Percentiles rank a stretch among this genome's conserved stretches.
Evolutionary conservation across 2,888 invertebrate genomes (phyloP).

Genomic region (Cinara cedri): DNA sequence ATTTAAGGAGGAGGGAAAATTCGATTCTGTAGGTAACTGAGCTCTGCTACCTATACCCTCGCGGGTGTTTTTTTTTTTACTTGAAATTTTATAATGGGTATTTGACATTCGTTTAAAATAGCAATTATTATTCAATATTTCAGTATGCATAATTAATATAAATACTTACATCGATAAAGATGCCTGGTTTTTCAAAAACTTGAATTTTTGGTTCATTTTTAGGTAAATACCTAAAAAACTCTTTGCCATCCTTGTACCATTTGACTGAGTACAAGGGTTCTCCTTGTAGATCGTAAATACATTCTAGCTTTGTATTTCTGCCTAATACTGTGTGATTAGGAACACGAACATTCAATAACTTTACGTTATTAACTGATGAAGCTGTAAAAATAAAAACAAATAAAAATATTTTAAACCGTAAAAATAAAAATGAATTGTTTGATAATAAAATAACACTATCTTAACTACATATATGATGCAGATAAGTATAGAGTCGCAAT

Average conservation of each 20-base stretch:
- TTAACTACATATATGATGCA: background rate
- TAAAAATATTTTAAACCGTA: background rate
- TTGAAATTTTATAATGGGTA: no score
- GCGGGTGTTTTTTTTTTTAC: no score
- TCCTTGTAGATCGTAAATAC: conserved; percentile 81
- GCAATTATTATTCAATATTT: no score
- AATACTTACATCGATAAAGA: conserved; percentile 81
- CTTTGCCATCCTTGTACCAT: conserved; percentile 90
- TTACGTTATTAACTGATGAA: conserved; percentile 63
- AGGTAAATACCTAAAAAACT: conserved; percentile 86
- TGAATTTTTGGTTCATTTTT: conserved; percentile 80
- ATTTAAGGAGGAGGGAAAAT: no score
- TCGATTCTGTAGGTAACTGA: no score
- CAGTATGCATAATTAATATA: background rate
- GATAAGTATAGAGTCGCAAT: background rate
- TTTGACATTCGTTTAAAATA: no score
- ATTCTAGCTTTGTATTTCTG: conserved; percentile 76
- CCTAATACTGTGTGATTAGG: conserved; percentile 83
- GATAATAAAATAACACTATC: background rate
- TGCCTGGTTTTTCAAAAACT: conserved; percentile 79
- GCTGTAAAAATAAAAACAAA: conserved; percentile 21
- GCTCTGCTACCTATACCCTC: no score
- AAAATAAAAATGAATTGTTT: background rate
- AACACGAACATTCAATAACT: conserved; percentile 78
- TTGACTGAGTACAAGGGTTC: conserved; percentile 86